Conservation (phyloP, 2,888 invertebrate species). For the Caradrina kadenii region DNA sequence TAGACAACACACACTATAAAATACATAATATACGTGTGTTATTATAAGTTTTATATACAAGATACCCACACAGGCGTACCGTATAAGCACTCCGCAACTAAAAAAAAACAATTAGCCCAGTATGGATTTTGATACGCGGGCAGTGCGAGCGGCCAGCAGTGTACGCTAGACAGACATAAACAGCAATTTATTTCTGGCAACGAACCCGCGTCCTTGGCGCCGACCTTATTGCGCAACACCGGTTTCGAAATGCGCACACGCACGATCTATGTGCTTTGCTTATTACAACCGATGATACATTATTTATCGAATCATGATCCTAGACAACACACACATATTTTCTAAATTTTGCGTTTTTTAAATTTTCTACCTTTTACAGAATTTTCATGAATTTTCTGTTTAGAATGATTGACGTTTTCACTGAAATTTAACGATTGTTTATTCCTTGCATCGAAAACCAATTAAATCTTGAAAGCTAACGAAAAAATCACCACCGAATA, state of each 20-base stretch:
- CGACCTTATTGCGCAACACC: slow-evolving; percentile 90
- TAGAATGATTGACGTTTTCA: not conserved
- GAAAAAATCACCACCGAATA: slow-evolving; percentile 12
- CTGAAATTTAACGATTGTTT: not conserved
- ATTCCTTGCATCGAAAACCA: not conserved
- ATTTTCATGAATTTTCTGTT: slow-evolving; percentile 4
- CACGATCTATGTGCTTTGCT: slow-evolving; percentile 72
- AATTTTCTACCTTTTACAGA: not conserved
- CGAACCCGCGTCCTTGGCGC: slow-evolving; percentile 89
- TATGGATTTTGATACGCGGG: slow-evolving; percentile 48
- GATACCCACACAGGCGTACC: not conserved
- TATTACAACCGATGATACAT: slow-evolving; percentile 63
- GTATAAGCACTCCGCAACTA: not conserved
- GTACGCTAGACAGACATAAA: slow-evolving; percentile 88
- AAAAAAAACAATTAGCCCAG: slow-evolving; percentile 14
- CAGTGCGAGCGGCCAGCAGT: slow-evolving; percentile 55
- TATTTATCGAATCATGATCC: slow-evolving; percentile 25
- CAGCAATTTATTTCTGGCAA: slow-evolving; percentile 89
- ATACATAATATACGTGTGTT: not conserved
- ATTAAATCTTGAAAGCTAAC: not conserved
- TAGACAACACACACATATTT: not conserved
- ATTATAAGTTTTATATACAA: not conserved
- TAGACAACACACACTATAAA: not conserved
- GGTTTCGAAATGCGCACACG: slow-evolving; percentile 85
- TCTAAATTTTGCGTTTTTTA: not conserved